Evolutionary conservation across 2,797 vertebrate genomes (phyloP), one percentile per base, ranked within the genome.

Genomic region (Discoglossus pictus): DNA sequence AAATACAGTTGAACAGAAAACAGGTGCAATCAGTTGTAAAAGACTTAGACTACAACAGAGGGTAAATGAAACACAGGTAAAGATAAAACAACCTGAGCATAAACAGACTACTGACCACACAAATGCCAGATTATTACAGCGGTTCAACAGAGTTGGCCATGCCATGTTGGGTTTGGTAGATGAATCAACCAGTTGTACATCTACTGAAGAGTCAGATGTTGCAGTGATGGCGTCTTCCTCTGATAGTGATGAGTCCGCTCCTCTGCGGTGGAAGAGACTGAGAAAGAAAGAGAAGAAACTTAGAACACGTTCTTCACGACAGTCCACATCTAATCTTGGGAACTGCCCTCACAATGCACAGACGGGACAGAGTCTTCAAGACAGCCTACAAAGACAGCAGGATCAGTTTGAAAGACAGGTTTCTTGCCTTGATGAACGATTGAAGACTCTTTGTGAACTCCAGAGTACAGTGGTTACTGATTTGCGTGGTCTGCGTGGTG

Each of bases 401-500:
- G 20, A 20, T 3, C 35, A 21, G 5, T 12, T 12, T 8, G 2
- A 6, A 7, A 6, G 16, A 18, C 9, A 15, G 8, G 7, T 44
- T n/a, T 47, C 48, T 16, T 10, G 16, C 13, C 16, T 55, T 17
- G 59, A 69, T 20, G 16, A 48, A 34, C 46, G 51, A 18, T 23
- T 69, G 10, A 42, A 18, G 46, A 43, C 62, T 17, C 40, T 69
- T 6, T 69, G 51, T 48, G 59, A 69, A 15, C 50, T 69, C 1
- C 67, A 69, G 59, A 48, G 40, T 11, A 7, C 9, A 12, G 54
- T 69, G 67, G 59, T 51, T 17, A 20, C 31, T 42, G 67, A 69
- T 7, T 7, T 69, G 25, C 56, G 20, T 39, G 66, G 66, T 15
- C 58, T 69, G 16, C 66, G 58, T 13, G 21, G 58, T 12, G 66